phyloP scores from a whole-genome alignment of 2,797 vertebrate genomes.

The Sebastes itinus region DNA sequence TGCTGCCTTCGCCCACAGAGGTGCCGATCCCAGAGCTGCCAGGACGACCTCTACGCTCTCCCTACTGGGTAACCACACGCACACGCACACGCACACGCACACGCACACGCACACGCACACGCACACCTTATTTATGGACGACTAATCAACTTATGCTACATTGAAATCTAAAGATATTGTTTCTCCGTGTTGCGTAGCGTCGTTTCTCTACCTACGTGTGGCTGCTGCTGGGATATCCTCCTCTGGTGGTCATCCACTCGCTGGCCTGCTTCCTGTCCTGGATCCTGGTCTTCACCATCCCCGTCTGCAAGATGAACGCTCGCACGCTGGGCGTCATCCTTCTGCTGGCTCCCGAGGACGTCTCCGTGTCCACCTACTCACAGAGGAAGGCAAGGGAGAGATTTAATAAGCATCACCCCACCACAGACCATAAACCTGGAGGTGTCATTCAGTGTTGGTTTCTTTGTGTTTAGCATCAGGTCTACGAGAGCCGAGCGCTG shows the following conservation, averaged over 20 bases:
- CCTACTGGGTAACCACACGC: conserved; percentile 80
- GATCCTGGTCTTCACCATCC: conserved; percentile 86
- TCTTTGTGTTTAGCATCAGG: conserved; percentile 57
- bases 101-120: not conserved
- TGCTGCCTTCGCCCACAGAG: conserved; percentile 61
- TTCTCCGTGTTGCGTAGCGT: conserved; percentile 56
- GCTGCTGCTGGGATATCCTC: conserved; percentile 84
- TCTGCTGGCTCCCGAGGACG: conserved; percentile 78
- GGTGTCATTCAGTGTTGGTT: not conserved
- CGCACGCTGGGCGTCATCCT: conserved; percentile 74
- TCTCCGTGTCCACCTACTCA: conserved; percentile 69
- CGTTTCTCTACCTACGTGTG: conserved; percentile 66
- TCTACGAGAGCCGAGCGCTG: conserved; percentile 73
- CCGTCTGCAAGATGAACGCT: conserved; percentile 84
- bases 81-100: not conserved
- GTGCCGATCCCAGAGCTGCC: conserved; percentile 12
- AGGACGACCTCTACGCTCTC: not conserved
- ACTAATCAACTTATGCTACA: not conserved
- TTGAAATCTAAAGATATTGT: not conserved
- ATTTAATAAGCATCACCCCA: not conserved
- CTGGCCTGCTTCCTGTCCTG: conserved; percentile 84
- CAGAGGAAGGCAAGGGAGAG: conserved; percentile 70
- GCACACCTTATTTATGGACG: not conserved
- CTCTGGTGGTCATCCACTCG: conserved; percentile 78
- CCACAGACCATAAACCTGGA: not conserved